Base-by-base conservation (phyloP, 2,888 invertebrate species). In the Elegia similella region DNA sequence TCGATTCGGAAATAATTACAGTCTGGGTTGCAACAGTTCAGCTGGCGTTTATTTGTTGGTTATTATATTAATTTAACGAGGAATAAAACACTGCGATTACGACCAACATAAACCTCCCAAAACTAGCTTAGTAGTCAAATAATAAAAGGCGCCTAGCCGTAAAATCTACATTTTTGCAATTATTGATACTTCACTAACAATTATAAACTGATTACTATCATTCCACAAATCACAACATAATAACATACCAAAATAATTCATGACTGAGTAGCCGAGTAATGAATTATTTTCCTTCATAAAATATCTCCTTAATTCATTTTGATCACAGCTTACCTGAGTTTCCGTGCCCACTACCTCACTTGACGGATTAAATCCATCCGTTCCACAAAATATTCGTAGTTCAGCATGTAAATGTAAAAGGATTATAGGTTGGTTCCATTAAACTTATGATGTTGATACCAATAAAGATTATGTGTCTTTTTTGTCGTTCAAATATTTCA, bases 341-440 rank as follows among this genome's bases (percentile, higher is more conserved):
- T 79, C 77, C 87, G 84, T 87, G 88, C 79, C 75, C 69, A 67
- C 70, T 64, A 68, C 73, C 75, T 76, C 75, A 75, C 72, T 80
- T 76, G 67, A 63, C 72, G 84, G 88, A 86, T 88, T 86, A 88
- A 75, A 80, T 70, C 71, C 76, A 79, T 80, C 23, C 73, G 72
- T 76, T 75, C 73, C 72, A 84, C 82, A 84, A 87, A 80, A 79
- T 77, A 80, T 76, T 77, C 64, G 65, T 75, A 75, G 70, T 76
- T 70, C 70, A 76, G 78, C 76, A 80, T 76, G 74, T 75, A 75
- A 75, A 81, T 79, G 77, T 79, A 81, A 82, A 85, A 78, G 80
- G 74, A 83, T 83, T 82, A 84, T 71, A 73, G 77, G 71, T 72
- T 70, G 68, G 73, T 78, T 80, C 80, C 79, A 82, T 84, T 82